Percentiles rank a stretch among this genome's conserved stretches.
Conservation (phyloP, 2,888 invertebrate species). For the Steromphala cineraria region DNA sequence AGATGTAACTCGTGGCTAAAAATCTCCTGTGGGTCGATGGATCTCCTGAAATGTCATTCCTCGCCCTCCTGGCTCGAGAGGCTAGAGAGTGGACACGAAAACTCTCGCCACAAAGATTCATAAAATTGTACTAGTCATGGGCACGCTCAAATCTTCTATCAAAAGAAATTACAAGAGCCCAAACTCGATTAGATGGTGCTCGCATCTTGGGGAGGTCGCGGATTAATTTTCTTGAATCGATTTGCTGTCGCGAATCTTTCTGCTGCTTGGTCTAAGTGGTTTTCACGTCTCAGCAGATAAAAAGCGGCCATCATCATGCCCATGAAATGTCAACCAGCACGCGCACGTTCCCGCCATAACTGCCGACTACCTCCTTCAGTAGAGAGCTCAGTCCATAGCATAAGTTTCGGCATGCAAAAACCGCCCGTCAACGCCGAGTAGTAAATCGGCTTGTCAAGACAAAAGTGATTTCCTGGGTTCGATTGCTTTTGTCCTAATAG, state of each 20-base stretch:
- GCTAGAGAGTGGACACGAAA: not conserved
- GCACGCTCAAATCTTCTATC: constrained; percentile 18
- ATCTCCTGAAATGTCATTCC: not conserved
- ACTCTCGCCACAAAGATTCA: not conserved
- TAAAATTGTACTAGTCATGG: not conserved
- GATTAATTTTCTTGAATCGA: constrained; percentile 17
- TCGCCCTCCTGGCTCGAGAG: not conserved
- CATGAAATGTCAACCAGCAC: not conserved
- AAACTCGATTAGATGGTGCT: constrained; percentile 19
- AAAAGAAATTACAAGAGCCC: constrained; percentile 19
- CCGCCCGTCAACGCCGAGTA: not conserved
- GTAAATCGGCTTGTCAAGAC: constrained; percentile 18
- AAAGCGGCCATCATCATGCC: not conserved
- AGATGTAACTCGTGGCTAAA: no score
- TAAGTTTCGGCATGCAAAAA: constrained; percentile 11
- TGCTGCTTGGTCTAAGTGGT: constrained; percentile 11
- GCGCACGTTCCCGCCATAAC: not conserved
- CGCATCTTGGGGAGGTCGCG: constrained; percentile 11
- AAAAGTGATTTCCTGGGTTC: constrained; percentile 8
- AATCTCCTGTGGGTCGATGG: no score
- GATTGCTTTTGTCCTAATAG: constrained; percentile 17
- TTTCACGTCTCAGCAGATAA: constrained; percentile 6
- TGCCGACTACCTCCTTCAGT: not conserved
- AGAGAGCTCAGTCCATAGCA: not conserved
- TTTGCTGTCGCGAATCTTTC: constrained; percentile 9